Base-by-base conservation (phyloP, 2,113 vertebrate genomes). In the Nesoenas mayeri region DNA sequence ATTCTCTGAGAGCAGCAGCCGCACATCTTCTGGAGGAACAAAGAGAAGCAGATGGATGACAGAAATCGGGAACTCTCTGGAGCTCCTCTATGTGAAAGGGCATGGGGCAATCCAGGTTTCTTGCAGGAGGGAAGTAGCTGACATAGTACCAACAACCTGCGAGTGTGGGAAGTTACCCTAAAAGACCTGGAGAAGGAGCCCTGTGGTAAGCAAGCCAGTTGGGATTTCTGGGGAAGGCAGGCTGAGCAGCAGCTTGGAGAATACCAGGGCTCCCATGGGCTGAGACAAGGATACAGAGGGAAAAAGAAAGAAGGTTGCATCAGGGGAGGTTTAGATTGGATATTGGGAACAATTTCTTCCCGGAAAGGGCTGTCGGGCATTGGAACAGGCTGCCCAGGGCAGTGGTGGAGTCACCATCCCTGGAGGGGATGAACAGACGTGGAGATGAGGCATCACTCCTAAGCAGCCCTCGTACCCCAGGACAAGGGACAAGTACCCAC, bases 1-100 rank as follows among this genome's bases (percentile, higher is more conserved):
- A 95, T 98, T 99, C 93, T 99, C 99, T 0, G 98, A 98, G 64
- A 99, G 96, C 73, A 99, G 97, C 89, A 99, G 94, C 78, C 98
- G 97, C 62, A 98, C 97, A 38, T 98, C 98, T 70, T 99, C 99
- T 98, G 95, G 51, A 65, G 91, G 91, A 65, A 82, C 51, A 89
- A 88, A 78, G 72, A 48, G 24, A 40, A 89, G 24, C 48, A 88
- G 71, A 42, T 12, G 36, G 50, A 82, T 83, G 31, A 89, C 66
- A 77, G 60, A 57, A 77, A 81, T 21, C 0, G 0, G 64, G 8
- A 81, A 67, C 31, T 62, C 42, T 26, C 4, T 75, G 31, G 50
- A 84, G 47, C 17, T 96, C 62, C 93, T 86, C 67, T 40, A 36
- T 22, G 12, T 40, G 75, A 88, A 84, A 71, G 40, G 26, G 12